Base-by-base conservation (phyloP, 1,140 invertebrate genomes). In the Nephotettix cincticeps region DNA sequence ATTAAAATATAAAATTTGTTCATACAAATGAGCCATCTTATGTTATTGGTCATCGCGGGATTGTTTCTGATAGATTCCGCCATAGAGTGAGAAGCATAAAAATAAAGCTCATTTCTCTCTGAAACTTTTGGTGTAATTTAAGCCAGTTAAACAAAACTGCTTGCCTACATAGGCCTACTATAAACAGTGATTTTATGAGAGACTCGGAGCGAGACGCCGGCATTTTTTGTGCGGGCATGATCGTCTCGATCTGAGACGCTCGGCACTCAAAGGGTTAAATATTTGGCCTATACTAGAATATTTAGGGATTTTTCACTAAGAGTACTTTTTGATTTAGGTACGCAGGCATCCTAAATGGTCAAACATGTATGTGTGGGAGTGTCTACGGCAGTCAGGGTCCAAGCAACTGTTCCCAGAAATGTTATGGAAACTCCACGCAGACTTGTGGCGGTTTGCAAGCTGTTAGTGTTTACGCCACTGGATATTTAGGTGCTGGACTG, bases 361-460 rank as follows among this genome's bases (percentile, higher is more conserved):
- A 61, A 23, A 27, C 27, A 9, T 61, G 56, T 61, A 11, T 25
- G 21, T 61, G 56, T 61, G 56, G 56, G 4, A 61, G 56, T 61
- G 11, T 1, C 9, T 61, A 27, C 25, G 56, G 56, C 4, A 27
- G 21, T 25, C 56, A 61, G 28, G 56, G 56, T n/a, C 23, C 56
- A 27, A 25, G 21, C 13, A 13, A 27, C 56, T 61, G 56, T 29
- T 2, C 21, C 9, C 56, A 61, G 25, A 25, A 25, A 11, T 61
- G 56, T n/a, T 61, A 61, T n/a, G 56, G 56, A 29, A 61, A 61
- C 25, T 29, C 23, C n/a, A 27, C 56, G 4, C 56, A 61, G 56
- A 11, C 28, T 1, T 61, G 56, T 61, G 56, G 56, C 11, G 27
- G 56, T 29, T 29, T 61, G 6, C 56, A 61, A 61, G 56, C 56